Evolutionary conservation across 53 echinoderm and acorn worm genomes (phyloP), one percentile per base, ranked within the genome.

Genomic region (Patiria pectinifera): DNA sequence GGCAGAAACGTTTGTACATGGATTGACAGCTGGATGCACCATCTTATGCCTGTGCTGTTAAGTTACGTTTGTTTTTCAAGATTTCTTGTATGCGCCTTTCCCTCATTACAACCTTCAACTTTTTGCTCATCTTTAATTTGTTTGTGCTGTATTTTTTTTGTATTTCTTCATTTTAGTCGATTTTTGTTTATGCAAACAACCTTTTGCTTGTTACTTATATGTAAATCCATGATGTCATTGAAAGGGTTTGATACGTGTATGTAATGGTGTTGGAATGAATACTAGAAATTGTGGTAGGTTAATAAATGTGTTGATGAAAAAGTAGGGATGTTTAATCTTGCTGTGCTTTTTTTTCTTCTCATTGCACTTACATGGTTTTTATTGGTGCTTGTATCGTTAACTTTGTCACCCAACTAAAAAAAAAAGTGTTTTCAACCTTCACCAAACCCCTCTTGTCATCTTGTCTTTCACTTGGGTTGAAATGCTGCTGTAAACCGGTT

Each of bases 201-300:
- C 59, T 59, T 60, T 53, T 25, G 62, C 23, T 59, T 79, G 62
- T 89, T 49, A 18, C 69, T 78, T 59, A 18, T 45, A 23, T 35
- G 35, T 35, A 35, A 35, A 35, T 35, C 60, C 61, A 78, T 89
- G 43, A 59, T 78, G 22, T 87, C 19, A 72, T 87, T 76, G n/a
- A 87, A 76, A 21, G 77, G 89, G 78, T 77, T 89, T 89, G 58
- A 66, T 45, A 79, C 26, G 2, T 76, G 22, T 69, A 23, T 74
- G 80, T 76, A 24, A 22, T 83, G 83, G 59, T 83, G 58, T 83
- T 59, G 60, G 80, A 79, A 45, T 79, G 80, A 46, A 46, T 45
- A 45, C 5, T 47, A 79, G 47, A 35, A 79, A 2, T 79, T 79
- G 80, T 47, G 48, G 45, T 79, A 79, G 80, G 45, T 45, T 46